These are phyloP conservation scores for Onthophagus sagittarius DNA, from an alignment of 2,888 invertebrate species.

Conservation along the genomic window DNA sequence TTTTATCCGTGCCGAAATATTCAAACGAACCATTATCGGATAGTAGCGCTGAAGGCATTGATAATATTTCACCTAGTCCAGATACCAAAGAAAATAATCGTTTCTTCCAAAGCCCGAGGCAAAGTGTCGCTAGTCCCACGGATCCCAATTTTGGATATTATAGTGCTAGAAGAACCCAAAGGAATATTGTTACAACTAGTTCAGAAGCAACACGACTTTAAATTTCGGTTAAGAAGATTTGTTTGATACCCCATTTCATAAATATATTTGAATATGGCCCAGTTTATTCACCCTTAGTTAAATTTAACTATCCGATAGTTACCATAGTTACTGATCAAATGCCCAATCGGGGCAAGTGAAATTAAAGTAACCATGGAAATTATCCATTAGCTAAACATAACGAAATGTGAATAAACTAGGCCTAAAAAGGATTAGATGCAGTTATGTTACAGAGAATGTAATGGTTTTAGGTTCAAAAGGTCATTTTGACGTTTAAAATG, in stretches of 20 bases:
- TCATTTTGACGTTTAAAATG: too few species aligned
- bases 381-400: too few species aligned
- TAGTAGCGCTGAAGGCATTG: conserved; percentile 70
- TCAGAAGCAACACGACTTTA: conserved; percentile 66
- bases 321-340: too few species aligned
- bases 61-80: conserved; percentile 37
- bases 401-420: too few species aligned
- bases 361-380: too few species aligned
- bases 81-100: conserved; percentile 37
- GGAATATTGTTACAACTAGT: conserved; percentile 56
- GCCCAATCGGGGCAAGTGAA: too few species aligned
- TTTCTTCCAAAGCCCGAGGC: conserved; percentile 45
- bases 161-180: conserved; percentile 48
- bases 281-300: too few species aligned
- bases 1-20: conserved; percentile 65
- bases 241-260: not conserved
- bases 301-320: too few species aligned
- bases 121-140: conserved; percentile 45
- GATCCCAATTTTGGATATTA: conserved; percentile 49
- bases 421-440: too few species aligned
- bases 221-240: not conserved
- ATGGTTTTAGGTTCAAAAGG: too few species aligned
- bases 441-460: too few species aligned
- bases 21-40: conserved; percentile 61
- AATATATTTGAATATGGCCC: too few species aligned